Evolutionary conservation across 2,888 invertebrate species (phyloP).

Genomic region (Omphaloscelis lunosa): DNA sequence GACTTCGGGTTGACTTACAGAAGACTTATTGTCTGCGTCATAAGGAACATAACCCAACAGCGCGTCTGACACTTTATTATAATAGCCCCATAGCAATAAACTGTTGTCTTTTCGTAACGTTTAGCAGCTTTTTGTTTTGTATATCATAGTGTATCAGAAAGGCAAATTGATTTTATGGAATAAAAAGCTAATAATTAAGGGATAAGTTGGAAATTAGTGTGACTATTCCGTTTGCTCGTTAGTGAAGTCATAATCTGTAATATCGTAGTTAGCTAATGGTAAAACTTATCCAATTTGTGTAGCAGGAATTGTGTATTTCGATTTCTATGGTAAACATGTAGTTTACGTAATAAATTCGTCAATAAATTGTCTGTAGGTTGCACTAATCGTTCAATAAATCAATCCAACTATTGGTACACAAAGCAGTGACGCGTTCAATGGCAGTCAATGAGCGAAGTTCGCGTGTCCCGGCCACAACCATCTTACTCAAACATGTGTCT

Average conservation of each 20-base stretch:
- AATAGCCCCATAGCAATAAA: neutral
- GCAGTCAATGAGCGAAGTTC: neutral
- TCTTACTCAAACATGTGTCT: neutral
- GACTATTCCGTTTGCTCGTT: neutral
- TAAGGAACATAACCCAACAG: neutral
- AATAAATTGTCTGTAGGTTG: neutral
- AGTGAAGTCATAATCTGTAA: slow-evolving; percentile 1
- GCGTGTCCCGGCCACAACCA: neutral
- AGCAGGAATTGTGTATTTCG: neutral
- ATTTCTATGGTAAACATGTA: slow-evolving; percentile 9
- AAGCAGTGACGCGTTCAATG: slow-evolving; percentile 7
- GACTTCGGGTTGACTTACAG: neutral
- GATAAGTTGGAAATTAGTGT: neutral
- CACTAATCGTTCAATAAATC: slow-evolving; percentile 22
- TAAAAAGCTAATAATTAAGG: neutral
- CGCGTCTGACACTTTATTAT: no score
- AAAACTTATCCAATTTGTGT: slow-evolving; percentile 25
- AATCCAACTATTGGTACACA: neutral
- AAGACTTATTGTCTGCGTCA: slow-evolving; percentile 1
- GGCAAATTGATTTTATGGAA: neutral
- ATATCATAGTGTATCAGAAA: neutral
- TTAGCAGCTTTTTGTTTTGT: neutral
- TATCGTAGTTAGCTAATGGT: neutral
- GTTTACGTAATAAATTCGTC: neutral
- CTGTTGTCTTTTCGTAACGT: neutral